phyloP scores from a whole-genome alignment of 2,888 invertebrate species.

The Deroplatys truncata region DNA sequence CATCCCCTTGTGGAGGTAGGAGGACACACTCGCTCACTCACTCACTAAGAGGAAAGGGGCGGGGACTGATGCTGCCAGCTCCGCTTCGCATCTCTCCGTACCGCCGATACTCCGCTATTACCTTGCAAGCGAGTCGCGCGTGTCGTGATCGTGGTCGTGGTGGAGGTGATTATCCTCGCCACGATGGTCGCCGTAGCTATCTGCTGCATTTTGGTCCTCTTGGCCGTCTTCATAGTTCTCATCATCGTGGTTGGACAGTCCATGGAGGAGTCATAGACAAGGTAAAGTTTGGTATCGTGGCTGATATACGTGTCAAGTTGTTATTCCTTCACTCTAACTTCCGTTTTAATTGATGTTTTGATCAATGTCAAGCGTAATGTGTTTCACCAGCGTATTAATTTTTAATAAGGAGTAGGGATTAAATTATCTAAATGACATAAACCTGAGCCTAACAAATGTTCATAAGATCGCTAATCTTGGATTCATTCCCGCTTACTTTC shows the following conservation, averaged over 20 bases:
- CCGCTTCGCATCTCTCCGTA: neutral
- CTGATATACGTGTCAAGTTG: too few species aligned
- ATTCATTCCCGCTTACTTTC: too few species aligned
- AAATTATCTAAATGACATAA: too few species aligned
- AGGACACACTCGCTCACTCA: neutral
- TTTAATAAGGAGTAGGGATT: too few species aligned
- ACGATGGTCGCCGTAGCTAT: slow-evolving; percentile 78
- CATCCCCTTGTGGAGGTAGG: slow-evolving; percentile 28
- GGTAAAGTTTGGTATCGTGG: neutral
- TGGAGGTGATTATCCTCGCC: neutral
- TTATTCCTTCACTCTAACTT: too few species aligned
- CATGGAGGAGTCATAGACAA: slow-evolving; percentile 41
- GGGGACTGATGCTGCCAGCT: neutral
- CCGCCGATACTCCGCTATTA: neutral
- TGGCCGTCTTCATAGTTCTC: slow-evolving; percentile 76
- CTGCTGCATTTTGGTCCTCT: slow-evolving; percentile 74
- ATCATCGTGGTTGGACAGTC: slow-evolving; percentile 78
- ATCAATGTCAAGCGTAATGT: too few species aligned
- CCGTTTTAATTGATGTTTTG: too few species aligned
- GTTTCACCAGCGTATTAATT: too few species aligned
- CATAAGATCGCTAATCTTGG: too few species aligned
- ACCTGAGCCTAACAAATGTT: too few species aligned
- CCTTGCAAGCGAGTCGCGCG: neutral
- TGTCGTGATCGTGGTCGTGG: neutral
- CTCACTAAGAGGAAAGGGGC: neutral